phyloP scores from a whole-genome alignment of 2,113 vertebrate species.

The Nothoprocta pentlandii region DNA sequence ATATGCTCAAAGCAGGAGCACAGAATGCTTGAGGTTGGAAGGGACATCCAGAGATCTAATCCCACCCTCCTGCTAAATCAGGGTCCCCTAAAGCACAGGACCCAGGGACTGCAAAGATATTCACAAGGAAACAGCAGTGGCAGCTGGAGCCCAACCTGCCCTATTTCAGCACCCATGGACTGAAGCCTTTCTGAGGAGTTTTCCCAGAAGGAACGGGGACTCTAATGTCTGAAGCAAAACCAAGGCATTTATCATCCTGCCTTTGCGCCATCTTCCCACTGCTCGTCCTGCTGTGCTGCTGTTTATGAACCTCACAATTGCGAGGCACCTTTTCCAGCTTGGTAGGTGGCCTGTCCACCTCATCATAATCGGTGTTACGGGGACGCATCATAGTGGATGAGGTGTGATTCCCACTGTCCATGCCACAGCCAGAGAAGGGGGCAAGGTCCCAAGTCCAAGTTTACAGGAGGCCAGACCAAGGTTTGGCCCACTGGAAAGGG shows the following conservation, averaged over 20 bases:
- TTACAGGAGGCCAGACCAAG: too few relatives aligned
- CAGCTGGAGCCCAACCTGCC: background rate
- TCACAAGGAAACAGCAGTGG: fast-evolving
- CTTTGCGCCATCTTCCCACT: background rate
- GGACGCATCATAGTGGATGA: too few relatives aligned
- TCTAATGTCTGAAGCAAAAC: background rate
- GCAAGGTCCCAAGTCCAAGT: too few relatives aligned
- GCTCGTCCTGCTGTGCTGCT: background rate
- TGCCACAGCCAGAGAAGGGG: too few relatives aligned
- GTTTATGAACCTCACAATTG: too few relatives aligned
- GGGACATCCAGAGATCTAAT: background rate
- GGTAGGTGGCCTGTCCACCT: too few relatives aligned
- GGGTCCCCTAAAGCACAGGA: background rate
- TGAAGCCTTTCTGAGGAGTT: background rate
- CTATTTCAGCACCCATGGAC: background rate
- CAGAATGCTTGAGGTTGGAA: background rate
- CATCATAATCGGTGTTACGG: too few relatives aligned
- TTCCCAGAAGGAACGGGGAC: background rate
- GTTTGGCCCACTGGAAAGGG: too few relatives aligned
- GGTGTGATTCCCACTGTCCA: too few relatives aligned
- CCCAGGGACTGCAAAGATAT: background rate
- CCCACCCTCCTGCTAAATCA: background rate
- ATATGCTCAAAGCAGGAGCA: too few relatives aligned
- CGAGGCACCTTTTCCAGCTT: too few relatives aligned
- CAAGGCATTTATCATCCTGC: background rate